Evolutionary conservation across 2,113 vertebrate genomes (phyloP).

Genomic region (Redunca redunca): DNA sequence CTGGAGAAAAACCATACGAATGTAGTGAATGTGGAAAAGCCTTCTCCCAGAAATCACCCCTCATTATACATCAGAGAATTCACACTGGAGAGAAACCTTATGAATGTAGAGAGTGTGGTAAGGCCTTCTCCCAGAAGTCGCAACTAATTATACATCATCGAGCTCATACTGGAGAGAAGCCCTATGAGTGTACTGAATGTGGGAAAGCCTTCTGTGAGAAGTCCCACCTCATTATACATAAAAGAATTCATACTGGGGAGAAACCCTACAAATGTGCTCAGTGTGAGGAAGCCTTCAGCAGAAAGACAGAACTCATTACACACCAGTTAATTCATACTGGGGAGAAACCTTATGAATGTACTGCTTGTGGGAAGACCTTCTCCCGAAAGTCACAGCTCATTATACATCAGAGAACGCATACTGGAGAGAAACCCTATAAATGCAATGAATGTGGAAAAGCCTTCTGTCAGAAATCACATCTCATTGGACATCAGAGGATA

Average conservation of each 20-base stretch:
- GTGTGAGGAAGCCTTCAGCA: constrained; percentile 68
- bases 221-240: constrained; percentile 77
- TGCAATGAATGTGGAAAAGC: constrained; percentile 63
- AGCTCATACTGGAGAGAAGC: constrained; percentile 73
- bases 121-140: constrained; percentile 84
- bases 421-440: constrained; percentile 77
- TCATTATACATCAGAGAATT: constrained; percentile 86
- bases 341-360: constrained; percentile 81
- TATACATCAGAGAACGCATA: constrained; percentile 65
- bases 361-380: constrained; percentile 80
- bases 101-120: constrained; percentile 83
- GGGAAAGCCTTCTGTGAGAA: constrained; percentile 82
- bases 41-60: constrained; percentile 87
- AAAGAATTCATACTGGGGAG: constrained; percentile 67
- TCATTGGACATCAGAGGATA: constrained; percentile 56
- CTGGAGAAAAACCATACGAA: constrained; percentile 72
- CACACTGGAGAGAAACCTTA: constrained; percentile 81
- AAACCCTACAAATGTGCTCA: constrained; percentile 62
- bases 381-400: constrained; percentile 77
- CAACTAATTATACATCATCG: constrained; percentile 85
- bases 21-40: constrained; percentile 87
- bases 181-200: constrained; percentile 68
- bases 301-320: constrained; percentile 77
- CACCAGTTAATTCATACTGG: constrained; percentile 79
- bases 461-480: constrained; percentile 56